Evolutionary conservation across 2,888 invertebrate species (phyloP), one percentile per base, ranked within the genome.

Genomic region (Horisme vitalbata): DNA sequence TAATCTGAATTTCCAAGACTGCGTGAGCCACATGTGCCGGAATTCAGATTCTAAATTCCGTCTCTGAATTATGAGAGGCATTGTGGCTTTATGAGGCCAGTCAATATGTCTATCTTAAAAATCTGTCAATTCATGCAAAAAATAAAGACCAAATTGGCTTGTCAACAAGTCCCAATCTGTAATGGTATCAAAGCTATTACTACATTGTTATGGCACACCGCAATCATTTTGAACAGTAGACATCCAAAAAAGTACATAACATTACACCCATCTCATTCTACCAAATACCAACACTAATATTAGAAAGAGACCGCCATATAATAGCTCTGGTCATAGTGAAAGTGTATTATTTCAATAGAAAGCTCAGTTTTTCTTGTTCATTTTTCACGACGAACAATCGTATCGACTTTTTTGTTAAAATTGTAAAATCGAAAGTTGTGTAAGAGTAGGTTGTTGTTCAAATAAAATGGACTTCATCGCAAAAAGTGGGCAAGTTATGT

Each of bases 351-450:
- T 53, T 57, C 56, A 24, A 41, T 71, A 70, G 73, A 71, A 71
- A 71, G 71, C 61, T 59, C 45, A 54, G 62, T 55, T 55, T 56
- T 63, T 68, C 59, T 55, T 54, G 54, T 59, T 52, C 59, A 49
- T 54, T 61, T 68, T 68, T 68, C 60, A 59, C 52, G 41, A 37
- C 37, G 47, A 44, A 65, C 67, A 72, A 70, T 61, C 46, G 57
- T 61, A 67, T 68, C 56, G 65, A 61, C 53, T 56, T 50, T 61
- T 54, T 51, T 54, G 56, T 55, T n/a, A 55, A 61, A 65, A 68
- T 60, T 65, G 68, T 55, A 64, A 69, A 76, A 79, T 70, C 62
- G 82, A 81, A 80, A 81, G 82, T 77, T 68, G 57, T 67, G 18
- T 61, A 7, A 20, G 18, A 27, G 3, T 8, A 11, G 2, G 15